Percentiles rank a stretch among this genome's conserved stretches.
phyloP scores from a whole-genome alignment of 2,888 invertebrate genomes.

The Caenorhabditis panamensis region DNA sequence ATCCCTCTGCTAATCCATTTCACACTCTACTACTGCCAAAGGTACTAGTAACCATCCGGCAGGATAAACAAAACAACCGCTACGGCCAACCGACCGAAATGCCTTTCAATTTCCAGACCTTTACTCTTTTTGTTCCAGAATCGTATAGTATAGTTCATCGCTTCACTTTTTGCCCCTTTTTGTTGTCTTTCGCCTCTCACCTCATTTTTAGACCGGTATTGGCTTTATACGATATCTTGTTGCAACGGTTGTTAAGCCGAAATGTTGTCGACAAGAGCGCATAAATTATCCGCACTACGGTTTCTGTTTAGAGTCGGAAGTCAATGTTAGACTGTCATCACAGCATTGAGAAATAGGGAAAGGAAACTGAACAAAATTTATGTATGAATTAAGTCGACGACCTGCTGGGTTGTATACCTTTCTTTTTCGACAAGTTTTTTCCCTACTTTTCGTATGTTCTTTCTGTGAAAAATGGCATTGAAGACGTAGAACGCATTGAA shows the following conservation, averaged over 20 bases:
- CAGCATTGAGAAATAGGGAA: background rate
- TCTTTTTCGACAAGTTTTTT: slow-evolving; percentile 23
- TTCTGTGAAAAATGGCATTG: slow-evolving; percentile 11
- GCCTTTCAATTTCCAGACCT: slow-evolving; percentile 26
- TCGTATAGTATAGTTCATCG: slow-evolving; percentile 56
- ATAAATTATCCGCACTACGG: slow-evolving; percentile 51
- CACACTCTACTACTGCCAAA: slow-evolving; percentile 44
- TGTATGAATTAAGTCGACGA: slow-evolving; percentile 46
- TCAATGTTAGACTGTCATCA: slow-evolving; percentile 19
- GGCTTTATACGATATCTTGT: slow-evolving; percentile 8
- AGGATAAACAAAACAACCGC: slow-evolving; percentile 50
- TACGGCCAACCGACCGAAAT: slow-evolving; percentile 15
- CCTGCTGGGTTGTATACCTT: slow-evolving; percentile 31
- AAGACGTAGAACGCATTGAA: slow-evolving; percentile 10
- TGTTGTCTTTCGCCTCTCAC: background rate
- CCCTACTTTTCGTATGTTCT: slow-evolving; percentile 19
- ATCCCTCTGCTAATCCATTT: slow-evolving; percentile 45
- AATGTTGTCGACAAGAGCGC: slow-evolving; percentile 10
- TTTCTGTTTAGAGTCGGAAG: slow-evolving; percentile 27
- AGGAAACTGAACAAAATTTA: slow-evolving; percentile 22
- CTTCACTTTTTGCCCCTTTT: slow-evolving; percentile 1
- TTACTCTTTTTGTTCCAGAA: slow-evolving; percentile 26
- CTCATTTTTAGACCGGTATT: slow-evolving; percentile 25
- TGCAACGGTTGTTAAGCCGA: slow-evolving; percentile 26
- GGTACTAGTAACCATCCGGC: slow-evolving; percentile 38